phyloP scores from a whole-genome alignment of 2,797 vertebrate genomes.

The Orestias chungarensis region DNA sequence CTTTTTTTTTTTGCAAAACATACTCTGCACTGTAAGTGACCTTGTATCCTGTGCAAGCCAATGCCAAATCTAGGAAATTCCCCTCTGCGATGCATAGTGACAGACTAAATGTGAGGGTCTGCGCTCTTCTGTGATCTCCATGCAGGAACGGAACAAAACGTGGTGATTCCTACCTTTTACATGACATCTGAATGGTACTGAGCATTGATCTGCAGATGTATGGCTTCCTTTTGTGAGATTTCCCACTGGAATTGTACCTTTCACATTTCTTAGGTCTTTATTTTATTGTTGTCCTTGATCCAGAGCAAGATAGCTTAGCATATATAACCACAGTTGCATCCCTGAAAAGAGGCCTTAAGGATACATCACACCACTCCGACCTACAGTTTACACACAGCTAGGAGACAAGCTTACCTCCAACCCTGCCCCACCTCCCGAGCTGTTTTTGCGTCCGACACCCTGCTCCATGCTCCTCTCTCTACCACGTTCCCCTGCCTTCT shows the following conservation, averaged over 20 bases:
- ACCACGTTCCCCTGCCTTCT: conserved; percentile 6
- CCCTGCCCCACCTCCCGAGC: conserved; percentile 44
- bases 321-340: conserved; percentile 11
- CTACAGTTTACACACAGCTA: conserved; percentile 13
- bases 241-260: background rate
- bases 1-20: conserved; percentile 14
- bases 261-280: background rate
- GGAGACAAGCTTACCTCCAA: background rate
- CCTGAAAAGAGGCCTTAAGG: background rate
- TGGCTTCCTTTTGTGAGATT: conserved; percentile 8
- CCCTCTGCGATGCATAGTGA: conserved; percentile 24
- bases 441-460: conserved; percentile 32
- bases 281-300: conserved; percentile 11
- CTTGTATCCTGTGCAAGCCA: conserved; percentile 19
- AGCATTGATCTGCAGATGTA: conserved; percentile 11
- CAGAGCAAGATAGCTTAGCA: background rate
- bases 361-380: background rate
- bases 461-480: background rate
- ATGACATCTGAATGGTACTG: conserved; percentile 10
- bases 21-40: conserved; percentile 24
- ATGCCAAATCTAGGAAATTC: conserved; percentile 61
- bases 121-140: conserved; percentile 26
- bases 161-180: background rate
- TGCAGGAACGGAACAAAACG: conserved; percentile 4
- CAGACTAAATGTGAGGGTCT: conserved; percentile 15